These are phyloP conservation scores for Drosophila engyochracea DNA, from an alignment of 2,888 invertebrate genomes.

Conservation along the genomic window DNA sequence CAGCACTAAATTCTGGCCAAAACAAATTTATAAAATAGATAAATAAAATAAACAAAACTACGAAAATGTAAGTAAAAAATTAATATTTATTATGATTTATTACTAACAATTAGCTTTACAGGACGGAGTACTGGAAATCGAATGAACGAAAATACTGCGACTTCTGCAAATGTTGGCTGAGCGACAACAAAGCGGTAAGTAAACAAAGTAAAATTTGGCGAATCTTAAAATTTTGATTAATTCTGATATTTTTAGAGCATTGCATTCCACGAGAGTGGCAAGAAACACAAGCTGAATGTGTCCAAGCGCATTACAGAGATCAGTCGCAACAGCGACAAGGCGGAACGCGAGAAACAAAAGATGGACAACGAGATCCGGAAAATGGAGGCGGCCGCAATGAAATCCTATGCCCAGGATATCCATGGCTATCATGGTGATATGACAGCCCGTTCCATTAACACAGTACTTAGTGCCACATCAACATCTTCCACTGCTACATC, in stretches of 20 bases:
- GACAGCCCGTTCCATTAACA: constrained; percentile 82
- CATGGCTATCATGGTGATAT: constrained; percentile 84
- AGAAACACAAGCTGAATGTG: constrained; percentile 96
- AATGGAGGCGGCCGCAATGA: constrained; percentile 96
- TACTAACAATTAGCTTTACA: constrained; percentile 83
- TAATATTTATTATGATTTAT: background rate
- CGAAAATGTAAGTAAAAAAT: constrained; percentile 52
- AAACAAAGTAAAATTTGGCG: background rate
- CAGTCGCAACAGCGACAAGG: constrained; percentile 92
- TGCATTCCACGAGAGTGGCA: constrained; percentile 97
- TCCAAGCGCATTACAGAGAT: constrained; percentile 94
- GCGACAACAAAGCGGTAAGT: constrained; percentile 96
- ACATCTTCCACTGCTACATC: constrained; percentile 87
- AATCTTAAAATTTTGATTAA: background rate
- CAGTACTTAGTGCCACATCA: constrained; percentile 69
- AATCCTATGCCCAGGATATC: constrained; percentile 94
- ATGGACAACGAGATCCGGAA: constrained; percentile 92
- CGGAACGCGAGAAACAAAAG: constrained; percentile 91
- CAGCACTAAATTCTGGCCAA: constrained; percentile 16
- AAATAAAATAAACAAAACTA: constrained; percentile 14
- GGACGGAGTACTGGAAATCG: constrained; percentile 99
- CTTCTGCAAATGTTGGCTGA: constrained; percentile 99
- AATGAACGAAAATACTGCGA: constrained; percentile 98
- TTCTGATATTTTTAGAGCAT: constrained; percentile 89
- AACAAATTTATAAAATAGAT: constrained; percentile 8